Percentiles rank a stretch among this genome's conserved stretches.
phyloP scores from a whole-genome alignment of 2,113 vertebrate species.

The Pelodiscus sinensis region DNA sequence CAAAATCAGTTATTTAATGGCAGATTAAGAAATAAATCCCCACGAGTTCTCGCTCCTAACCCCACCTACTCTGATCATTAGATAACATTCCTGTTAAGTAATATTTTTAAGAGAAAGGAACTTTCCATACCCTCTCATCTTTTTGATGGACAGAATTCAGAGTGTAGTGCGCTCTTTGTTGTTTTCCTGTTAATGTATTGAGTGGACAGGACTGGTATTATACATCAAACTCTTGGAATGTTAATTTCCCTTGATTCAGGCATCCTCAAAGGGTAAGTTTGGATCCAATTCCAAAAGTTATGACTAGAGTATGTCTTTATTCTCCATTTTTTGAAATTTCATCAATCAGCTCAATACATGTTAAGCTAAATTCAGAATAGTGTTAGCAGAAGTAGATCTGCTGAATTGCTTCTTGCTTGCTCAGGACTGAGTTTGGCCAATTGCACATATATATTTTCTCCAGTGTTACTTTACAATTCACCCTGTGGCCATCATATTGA shows the following conservation, averaged over 20 bases:
- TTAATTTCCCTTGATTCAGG: background rate
- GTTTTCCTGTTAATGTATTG: background rate
- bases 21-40: background rate
- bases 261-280: background rate
- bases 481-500: slow-evolving; percentile 56
- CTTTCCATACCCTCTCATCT: background rate
- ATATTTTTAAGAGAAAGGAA: background rate
- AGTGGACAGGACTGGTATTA: background rate
- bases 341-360: background rate
- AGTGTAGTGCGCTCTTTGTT: background rate
- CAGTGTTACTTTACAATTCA: slow-evolving; percentile 31
- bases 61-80: background rate
- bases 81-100: background rate
- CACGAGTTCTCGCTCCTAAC: background rate
- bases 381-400: background rate
- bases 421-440: background rate
- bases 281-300: background rate
- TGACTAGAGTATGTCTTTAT: background rate
- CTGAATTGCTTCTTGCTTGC: background rate
- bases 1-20: background rate
- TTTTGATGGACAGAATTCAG: background rate
- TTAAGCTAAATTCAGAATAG: background rate
- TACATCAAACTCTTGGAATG: background rate
- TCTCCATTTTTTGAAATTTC: background rate
- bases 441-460: slow-evolving; percentile 23